A percentile compares a stretch with the other conserved stretches of the same genome.
Conservation (phyloP, 2,888 invertebrate genomes). For the Acanthopleura granulata region DNA sequence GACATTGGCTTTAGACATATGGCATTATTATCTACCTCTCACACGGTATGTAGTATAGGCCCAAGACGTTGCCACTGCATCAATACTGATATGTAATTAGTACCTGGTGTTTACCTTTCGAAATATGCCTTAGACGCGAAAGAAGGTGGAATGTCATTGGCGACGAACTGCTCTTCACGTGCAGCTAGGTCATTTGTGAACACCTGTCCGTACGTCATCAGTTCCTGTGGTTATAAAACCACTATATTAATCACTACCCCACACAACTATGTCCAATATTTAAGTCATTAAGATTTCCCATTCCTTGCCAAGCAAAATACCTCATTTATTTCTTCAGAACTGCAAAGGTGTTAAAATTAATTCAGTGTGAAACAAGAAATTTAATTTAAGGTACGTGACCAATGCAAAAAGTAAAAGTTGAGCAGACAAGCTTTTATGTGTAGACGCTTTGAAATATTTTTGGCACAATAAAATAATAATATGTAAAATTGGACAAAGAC, state of each 20-base stretch:
- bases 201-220: constrained; percentile 48
- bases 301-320: not conserved
- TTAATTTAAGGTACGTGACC: not conserved
- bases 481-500: too few relatives aligned
- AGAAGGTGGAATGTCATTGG: constrained; percentile 25
- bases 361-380: not conserved
- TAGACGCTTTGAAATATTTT: too few relatives aligned
- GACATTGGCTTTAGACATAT: too few relatives aligned
- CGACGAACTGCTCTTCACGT: constrained; percentile 22
- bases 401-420: too few relatives aligned
- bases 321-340: not conserved
- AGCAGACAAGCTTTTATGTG: too few relatives aligned
- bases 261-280: not conserved
- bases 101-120: constrained; percentile 44
- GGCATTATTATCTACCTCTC: too few relatives aligned
- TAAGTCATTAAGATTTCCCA: not conserved
- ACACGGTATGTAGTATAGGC: too few relatives aligned
- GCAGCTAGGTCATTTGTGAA: constrained; percentile 44
- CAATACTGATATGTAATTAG: too few relatives aligned
- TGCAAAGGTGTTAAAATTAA: not conserved
- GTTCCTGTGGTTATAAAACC: constrained; percentile 38
- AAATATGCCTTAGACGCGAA: constrained; percentile 61
- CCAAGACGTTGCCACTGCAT: too few relatives aligned
- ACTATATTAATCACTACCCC: not conserved
- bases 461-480: too few relatives aligned